Evolutionary conservation across 2,888 invertebrate species (phyloP).

Genomic region (Trissolcus japonicus): DNA sequence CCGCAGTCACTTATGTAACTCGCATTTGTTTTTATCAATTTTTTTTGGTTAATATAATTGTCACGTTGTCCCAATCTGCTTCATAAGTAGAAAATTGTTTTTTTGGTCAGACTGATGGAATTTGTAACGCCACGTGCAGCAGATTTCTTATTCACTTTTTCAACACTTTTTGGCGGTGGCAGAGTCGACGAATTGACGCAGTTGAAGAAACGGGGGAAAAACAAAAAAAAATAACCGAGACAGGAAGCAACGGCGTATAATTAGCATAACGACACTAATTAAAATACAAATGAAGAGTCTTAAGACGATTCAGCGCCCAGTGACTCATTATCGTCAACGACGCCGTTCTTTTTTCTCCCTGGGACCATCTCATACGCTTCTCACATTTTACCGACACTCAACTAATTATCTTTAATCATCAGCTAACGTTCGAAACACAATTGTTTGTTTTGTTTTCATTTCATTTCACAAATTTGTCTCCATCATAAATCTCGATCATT

Average conservation of each 20-base stretch:
- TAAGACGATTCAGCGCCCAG: constrained; percentile 78
- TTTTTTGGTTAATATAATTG: not conserved
- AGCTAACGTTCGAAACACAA: constrained; percentile 11
- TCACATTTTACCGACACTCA: constrained; percentile 43
- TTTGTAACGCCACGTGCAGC: constrained; percentile 34
- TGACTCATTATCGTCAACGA: constrained; percentile 74
- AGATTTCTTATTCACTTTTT: constrained; percentile 54
- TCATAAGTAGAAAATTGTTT: not conserved
- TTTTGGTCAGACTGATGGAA: not conserved
- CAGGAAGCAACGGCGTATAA: constrained; percentile 74
- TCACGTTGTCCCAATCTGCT: not conserved
- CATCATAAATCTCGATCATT: not conserved
- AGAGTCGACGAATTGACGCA: constrained; percentile 50
- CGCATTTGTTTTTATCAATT: not conserved
- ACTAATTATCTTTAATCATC: constrained; percentile 44
- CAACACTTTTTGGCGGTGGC: constrained; percentile 48
- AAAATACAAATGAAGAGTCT: constrained; percentile 85
- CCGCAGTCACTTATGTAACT: not conserved
- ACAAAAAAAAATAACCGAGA: constrained; percentile 58
- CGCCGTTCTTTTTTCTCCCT: constrained; percentile 59
- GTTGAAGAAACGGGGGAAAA: constrained; percentile 52
- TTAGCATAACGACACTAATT: constrained; percentile 83
- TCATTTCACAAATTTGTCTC: not conserved
- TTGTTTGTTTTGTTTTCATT: constrained; percentile 6
- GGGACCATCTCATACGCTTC: constrained; percentile 23